Evolutionary conservation across 2,888 invertebrate genomes (phyloP), one percentile per base, ranked within the genome.

Genomic region (Minunthozetes semirufus): DNA sequence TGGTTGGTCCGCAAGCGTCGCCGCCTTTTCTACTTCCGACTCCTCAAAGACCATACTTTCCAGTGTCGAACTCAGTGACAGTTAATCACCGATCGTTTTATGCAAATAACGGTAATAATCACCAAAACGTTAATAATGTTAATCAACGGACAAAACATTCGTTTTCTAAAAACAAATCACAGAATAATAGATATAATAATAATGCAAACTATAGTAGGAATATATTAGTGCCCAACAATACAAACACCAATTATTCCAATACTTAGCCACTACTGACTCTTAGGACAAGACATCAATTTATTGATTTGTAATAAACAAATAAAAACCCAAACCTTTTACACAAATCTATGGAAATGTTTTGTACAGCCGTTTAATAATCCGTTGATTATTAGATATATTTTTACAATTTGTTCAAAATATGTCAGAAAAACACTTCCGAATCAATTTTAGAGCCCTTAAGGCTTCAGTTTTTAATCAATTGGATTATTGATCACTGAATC

Each of bases 351-450:
- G 22, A 61, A 61, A 61, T 61, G 61, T 61, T 61, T 61, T 61
- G 61, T 61, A 61, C 61, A 61, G 61, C 27, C 27, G 19, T 22
- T 61, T 61, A 61, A 61, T 61, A 61, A 27, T 61, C 27, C 15
- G 22, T 61, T 25, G 27, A 61, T 61, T 61, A 27, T 25, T 61
- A 61, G 15, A 25, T 25, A 25, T 61, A 22, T 27, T 25, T 27
- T 25, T 22, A 53, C n/a, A 53, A 53, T 53, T 53, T 53, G 22
- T 53, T 53, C 19, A n/a, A 22, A 53, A 53, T 53, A 5, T 22
- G n/a, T n/a, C n/a, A n/a, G n/a, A n/a, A 6, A 42, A 42, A 42
- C 42, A 42, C 42, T 42, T 42, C 42, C 42, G 42, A 42, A 42
- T 42, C 42, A 42, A 42, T 25, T 53, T 25, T 53, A 19, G 53